A percentile compares a stretch with the other conserved stretches of the same genome.
Evolutionary conservation across 1,140 invertebrate species (phyloP).

Genomic region (Hyles euphorbiae): DNA sequence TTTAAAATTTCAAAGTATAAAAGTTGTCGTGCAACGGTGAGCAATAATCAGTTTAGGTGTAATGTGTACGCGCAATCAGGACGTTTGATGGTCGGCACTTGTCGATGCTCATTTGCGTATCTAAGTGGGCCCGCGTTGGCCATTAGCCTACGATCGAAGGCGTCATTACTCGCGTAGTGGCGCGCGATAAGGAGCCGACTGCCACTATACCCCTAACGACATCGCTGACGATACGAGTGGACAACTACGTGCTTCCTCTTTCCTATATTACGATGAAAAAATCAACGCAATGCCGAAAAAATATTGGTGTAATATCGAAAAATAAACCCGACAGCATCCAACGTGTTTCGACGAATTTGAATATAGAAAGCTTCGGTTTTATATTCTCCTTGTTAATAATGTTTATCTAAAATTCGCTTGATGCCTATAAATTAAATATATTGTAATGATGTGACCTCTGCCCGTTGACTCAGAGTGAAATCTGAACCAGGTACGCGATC

Average conservation of each 20-base stretch:
- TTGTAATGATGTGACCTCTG: too few relatives aligned
- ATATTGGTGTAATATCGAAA: background rate
- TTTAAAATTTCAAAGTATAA: too few relatives aligned
- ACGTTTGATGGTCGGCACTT: constrained; percentile 30
- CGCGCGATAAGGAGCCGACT: constrained; percentile 52
- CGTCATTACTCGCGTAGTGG: constrained; percentile 61
- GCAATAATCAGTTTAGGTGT: constrained; percentile 13
- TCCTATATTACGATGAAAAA: background rate
- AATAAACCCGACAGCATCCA: too few relatives aligned
- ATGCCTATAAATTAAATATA: too few relatives aligned
- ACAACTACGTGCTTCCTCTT: constrained; percentile 37
- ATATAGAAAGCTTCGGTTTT: too few relatives aligned
- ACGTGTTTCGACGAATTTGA: too few relatives aligned
- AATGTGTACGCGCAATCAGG: constrained; percentile 38
- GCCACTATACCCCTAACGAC: constrained; percentile 55
- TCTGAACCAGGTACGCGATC: too few relatives aligned
- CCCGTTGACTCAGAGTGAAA: too few relatives aligned
- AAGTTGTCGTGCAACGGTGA: background rate
- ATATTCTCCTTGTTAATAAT: too few relatives aligned
- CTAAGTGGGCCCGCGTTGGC: constrained; percentile 62
- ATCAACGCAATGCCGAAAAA: background rate
- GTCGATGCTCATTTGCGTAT: constrained; percentile 72
- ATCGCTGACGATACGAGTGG: constrained; percentile 43
- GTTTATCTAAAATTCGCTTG: too few relatives aligned
- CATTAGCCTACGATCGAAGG: constrained; percentile 68